A percentile compares a stretch with the other conserved stretches of the same genome.
Evolutionary conservation across 2,888 invertebrate genomes (phyloP).

Genomic region (Didymodactylos carnosus): DNA sequence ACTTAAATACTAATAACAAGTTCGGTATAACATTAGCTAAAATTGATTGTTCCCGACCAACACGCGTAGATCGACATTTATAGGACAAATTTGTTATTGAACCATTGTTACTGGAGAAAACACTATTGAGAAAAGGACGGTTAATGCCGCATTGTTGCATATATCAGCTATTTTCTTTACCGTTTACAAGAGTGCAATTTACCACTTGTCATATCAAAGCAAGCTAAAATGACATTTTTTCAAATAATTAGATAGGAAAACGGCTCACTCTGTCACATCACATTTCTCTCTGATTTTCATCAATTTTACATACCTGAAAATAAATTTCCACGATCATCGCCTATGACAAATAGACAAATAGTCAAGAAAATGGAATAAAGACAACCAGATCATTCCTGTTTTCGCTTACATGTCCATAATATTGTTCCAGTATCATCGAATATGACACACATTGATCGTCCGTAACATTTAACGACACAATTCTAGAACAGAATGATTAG

Average conservation of each 20-base stretch:
- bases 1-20: constrained; percentile 50
- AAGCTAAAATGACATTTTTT: constrained; percentile 51
- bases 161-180: constrained; percentile 21
- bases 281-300: constrained; percentile 49
- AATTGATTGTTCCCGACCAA: constrained; percentile 50
- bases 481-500: too few species aligned
- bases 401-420: constrained; percentile 64
- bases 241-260: constrained; percentile 58
- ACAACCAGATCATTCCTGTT: constrained; percentile 52
- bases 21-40: constrained; percentile 58
- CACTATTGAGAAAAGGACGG: not conserved
- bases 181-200: constrained; percentile 49
- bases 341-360: too few species aligned
- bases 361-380: constrained; percentile 52
- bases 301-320: too few species aligned
- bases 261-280: too few species aligned
- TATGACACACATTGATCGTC: constrained; percentile 45
- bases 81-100: constrained; percentile 55
- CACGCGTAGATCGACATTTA: constrained; percentile 60
- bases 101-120: constrained; percentile 33
- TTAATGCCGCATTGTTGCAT: not conserved
- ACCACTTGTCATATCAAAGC: constrained; percentile 48
- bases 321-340: too few species aligned
- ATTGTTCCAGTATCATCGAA: constrained; percentile 57
- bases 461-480: constrained; percentile 40